Evolutionary conservation across 2,113 vertebrate species (phyloP).

Genomic region (Laticauda colubrina): DNA sequence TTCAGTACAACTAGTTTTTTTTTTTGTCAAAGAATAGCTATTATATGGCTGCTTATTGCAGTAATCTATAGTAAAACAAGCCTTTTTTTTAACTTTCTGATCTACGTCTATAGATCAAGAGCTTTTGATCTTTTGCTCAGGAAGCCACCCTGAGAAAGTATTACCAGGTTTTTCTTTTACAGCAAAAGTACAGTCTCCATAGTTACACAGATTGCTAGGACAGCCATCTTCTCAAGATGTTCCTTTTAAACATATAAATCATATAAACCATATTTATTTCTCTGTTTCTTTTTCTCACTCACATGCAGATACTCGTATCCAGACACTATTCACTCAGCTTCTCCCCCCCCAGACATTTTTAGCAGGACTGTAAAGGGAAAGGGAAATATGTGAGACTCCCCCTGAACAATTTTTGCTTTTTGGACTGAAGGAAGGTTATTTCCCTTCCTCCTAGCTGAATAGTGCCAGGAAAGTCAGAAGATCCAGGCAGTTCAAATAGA

Average conservation of each 20-base stretch:
- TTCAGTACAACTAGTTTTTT: background rate
- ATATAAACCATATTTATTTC: background rate
- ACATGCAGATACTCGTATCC: background rate
- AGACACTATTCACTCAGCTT: background rate
- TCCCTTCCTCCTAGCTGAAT: background rate
- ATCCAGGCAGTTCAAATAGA: background rate
- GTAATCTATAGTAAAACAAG: background rate
- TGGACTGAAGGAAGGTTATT: background rate
- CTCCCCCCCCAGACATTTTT: background rate
- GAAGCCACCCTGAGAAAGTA: background rate
- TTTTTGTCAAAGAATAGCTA: accelerated
- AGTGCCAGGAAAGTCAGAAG: background rate
- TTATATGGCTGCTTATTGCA: background rate
- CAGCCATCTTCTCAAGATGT: background rate
- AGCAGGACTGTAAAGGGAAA: background rate
- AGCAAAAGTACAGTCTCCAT: background rate
- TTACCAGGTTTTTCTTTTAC: background rate
- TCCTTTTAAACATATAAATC: background rate
- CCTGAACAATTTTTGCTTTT: background rate
- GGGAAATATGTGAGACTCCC: background rate
- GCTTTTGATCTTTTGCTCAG: background rate
- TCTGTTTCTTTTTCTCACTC: background rate
- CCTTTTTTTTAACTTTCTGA: background rate
- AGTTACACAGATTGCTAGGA: background rate
- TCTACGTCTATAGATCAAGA: background rate